phyloP scores from a whole-genome alignment of 2,113 vertebrate genomes.

The Hassar affinis region DNA sequence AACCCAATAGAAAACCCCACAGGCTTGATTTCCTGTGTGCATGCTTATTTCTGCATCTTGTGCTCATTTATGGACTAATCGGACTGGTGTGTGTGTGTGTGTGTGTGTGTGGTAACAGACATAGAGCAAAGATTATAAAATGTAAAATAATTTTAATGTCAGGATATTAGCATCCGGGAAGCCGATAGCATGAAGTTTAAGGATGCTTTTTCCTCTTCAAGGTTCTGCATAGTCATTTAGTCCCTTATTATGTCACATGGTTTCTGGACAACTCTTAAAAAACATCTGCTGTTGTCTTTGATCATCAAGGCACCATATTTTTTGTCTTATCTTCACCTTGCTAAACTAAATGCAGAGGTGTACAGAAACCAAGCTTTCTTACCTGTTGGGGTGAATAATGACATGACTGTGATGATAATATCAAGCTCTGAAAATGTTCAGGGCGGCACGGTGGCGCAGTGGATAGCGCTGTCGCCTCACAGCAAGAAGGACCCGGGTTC shows the following conservation, averaged over 20 bases:
- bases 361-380: background rate
- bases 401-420: background rate
- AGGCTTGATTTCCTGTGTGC: conserved; percentile 14
- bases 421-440: background rate
- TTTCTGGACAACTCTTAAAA: background rate
- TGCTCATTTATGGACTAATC: background rate
- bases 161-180: background rate
- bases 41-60: background rate
- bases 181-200: background rate
- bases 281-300: background rate
- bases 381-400: background rate
- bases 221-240: conserved; percentile 1
- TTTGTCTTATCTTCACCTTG: background rate
- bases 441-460: too few relatives aligned
- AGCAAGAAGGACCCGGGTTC: too few relatives aligned
- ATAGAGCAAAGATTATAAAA: background rate
- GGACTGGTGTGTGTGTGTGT: conserved; percentile 1
- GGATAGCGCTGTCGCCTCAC: too few relatives aligned
- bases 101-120: background rate
- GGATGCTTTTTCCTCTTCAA: background rate
- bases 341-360: background rate
- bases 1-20: conserved; percentile 13
- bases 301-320: background rate
- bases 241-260: too few relatives aligned
- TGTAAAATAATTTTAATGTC: background rate